Conservation (phyloP, 2,113 vertebrate species). For the Rhea americana region DNA sequence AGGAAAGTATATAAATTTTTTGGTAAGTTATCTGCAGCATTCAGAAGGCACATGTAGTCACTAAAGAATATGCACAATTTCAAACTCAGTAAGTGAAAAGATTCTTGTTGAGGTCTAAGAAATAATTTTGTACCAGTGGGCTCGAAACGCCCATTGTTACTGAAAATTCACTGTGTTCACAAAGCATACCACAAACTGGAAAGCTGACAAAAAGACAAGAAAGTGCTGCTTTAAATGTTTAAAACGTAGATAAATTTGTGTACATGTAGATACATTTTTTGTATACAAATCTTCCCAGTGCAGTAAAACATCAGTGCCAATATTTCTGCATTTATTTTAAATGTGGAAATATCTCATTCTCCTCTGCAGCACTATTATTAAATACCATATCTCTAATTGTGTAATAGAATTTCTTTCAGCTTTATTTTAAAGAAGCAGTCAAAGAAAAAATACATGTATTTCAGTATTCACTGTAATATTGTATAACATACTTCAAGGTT, state of each 20-base stretch:
- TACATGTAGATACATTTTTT: neutral
- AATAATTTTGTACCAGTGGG: neutral
- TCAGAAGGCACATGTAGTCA: neutral
- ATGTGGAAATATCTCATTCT: neutral
- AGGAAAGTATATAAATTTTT: slow-evolving; percentile 76
- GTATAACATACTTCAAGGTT: neutral
- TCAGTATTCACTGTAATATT: neutral
- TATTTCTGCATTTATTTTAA: neutral
- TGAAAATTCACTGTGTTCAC: neutral
- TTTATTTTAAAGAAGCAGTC: neutral
- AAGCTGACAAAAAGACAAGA: neutral
- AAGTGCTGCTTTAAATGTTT: neutral
- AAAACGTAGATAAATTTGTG: neutral
- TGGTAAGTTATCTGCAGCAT: slow-evolving; percentile 77
- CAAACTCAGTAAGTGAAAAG: neutral
- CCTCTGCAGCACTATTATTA: neutral
- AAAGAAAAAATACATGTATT: neutral
- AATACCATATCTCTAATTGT: neutral
- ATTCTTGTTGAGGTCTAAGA: neutral
- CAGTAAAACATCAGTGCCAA: neutral
- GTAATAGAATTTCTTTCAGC: neutral
- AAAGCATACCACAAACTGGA: neutral
- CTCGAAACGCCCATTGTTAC: neutral
- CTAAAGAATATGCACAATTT: neutral
- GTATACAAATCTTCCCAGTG: neutral